Conservation (phyloP, 2,797 vertebrate species). For the Pithecia hirsuta region DNA sequence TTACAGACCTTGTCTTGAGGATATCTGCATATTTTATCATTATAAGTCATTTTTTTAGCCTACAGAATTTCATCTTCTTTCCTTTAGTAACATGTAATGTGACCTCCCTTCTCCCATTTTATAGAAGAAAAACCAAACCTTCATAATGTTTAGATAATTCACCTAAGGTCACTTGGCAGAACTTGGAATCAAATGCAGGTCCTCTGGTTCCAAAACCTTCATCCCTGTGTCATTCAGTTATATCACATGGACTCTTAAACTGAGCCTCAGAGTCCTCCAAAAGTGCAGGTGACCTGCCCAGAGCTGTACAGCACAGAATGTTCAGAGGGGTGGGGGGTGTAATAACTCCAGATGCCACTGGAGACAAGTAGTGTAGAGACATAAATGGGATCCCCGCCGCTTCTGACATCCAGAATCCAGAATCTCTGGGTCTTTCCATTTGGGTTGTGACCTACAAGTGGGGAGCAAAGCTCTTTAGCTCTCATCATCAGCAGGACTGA, state of each 20-base stretch:
- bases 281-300: neutral
- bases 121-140: neutral
- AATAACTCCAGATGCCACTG: neutral
- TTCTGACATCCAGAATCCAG: neutral
- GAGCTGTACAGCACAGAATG: neutral
- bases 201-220: conserved; percentile 1
- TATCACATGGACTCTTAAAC: neutral
- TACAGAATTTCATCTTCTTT: neutral
- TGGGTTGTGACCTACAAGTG: neutral
- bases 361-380: neutral
- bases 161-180: neutral
- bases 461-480: neutral
- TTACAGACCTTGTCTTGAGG: neutral
- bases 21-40: neutral
- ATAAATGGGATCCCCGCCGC: neutral
- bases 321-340: neutral
- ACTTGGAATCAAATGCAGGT: neutral
- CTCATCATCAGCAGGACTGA: neutral
- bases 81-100: neutral
- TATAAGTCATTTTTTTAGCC: neutral
- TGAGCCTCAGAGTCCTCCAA: neutral
- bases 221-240: neutral
- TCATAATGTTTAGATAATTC: neutral
- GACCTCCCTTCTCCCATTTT: neutral
- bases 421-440: neutral